Conservation (phyloP, 53 echinoderm and acorn worm species). For the Mesocentrotus franciscanus region DNA sequence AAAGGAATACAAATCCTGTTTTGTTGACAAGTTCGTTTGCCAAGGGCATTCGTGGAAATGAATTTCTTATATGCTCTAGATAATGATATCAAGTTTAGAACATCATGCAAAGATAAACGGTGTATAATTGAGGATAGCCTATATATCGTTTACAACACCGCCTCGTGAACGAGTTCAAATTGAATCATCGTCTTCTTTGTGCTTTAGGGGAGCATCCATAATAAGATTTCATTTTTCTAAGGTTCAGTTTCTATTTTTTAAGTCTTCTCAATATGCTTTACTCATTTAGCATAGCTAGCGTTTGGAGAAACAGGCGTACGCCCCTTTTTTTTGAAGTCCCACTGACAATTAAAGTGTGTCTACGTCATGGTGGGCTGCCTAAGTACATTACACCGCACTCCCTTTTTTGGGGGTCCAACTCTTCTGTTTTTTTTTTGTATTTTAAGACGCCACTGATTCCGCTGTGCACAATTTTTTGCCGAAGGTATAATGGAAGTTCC, state of each 20-base stretch:
- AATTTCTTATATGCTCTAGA: background rate
- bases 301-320: too few species aligned
- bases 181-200: background rate
- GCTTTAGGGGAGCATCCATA: background rate
- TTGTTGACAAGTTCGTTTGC: background rate
- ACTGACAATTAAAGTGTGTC: too few species aligned
- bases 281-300: too few species aligned
- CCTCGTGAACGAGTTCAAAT: background rate
- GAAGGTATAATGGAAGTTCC: too few species aligned
- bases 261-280: too few species aligned
- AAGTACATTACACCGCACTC: background rate
- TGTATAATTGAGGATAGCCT: background rate
- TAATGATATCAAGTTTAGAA: background rate
- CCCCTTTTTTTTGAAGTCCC: too few species aligned
- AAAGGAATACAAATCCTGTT: background rate
- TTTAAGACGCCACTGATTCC: too few species aligned
- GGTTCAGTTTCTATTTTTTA: too few species aligned
- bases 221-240: background rate
- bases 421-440: too few species aligned
- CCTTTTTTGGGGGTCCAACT: background rate
- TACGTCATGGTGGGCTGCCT: too few species aligned
- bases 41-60: background rate
- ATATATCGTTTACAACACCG: background rate
- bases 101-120: background rate
- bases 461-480: too few species aligned